Conservation (phyloP, 2,888 invertebrate species). For the Spodoptera picta region DNA sequence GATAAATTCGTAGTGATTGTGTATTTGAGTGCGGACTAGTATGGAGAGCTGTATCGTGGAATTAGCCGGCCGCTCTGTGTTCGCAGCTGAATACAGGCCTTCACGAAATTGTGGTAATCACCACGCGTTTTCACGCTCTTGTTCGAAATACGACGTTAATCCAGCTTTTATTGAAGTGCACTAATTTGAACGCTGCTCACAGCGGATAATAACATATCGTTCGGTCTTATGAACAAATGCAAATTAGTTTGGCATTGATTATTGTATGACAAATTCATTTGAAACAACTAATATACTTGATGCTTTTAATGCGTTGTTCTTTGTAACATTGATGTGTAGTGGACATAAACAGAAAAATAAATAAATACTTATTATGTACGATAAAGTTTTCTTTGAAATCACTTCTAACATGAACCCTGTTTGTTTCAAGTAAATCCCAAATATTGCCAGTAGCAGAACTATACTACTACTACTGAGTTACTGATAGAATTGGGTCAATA, state of each 20-base stretch:
- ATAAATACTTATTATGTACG: too few species aligned
- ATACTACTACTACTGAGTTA: conserved; percentile 13
- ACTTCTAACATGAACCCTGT: too few species aligned
- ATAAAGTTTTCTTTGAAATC: too few species aligned
- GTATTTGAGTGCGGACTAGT: conserved; percentile 9
- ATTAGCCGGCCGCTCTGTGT: conserved; percentile 25
- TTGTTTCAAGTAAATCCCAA: too few species aligned
- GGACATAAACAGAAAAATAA: too few species aligned
- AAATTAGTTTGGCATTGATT: neutral
- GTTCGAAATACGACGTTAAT: conserved; percentile 29
- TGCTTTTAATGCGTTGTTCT: too few species aligned
- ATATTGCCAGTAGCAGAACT: neutral
- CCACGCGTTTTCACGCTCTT: conserved; percentile 14
- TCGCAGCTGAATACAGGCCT: conserved; percentile 21
- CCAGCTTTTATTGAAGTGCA: conserved; percentile 25
- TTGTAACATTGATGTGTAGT: too few species aligned
- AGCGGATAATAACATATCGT: conserved; percentile 1
- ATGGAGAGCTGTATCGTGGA: conserved; percentile 24
- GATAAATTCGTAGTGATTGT: conserved; percentile 28
- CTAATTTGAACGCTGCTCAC: conserved; percentile 19
- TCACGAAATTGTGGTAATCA: conserved; percentile 29
- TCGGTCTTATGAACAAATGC: neutral
- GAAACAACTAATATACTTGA: too few species aligned
- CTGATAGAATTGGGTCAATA: conserved; percentile 2
- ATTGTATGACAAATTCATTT: too few species aligned